Percentiles rank a stretch among this genome's conserved stretches.
Evolutionary conservation across 2,113 vertebrate species (phyloP).

Genomic region (Brachypteracias leptosomus): DNA sequence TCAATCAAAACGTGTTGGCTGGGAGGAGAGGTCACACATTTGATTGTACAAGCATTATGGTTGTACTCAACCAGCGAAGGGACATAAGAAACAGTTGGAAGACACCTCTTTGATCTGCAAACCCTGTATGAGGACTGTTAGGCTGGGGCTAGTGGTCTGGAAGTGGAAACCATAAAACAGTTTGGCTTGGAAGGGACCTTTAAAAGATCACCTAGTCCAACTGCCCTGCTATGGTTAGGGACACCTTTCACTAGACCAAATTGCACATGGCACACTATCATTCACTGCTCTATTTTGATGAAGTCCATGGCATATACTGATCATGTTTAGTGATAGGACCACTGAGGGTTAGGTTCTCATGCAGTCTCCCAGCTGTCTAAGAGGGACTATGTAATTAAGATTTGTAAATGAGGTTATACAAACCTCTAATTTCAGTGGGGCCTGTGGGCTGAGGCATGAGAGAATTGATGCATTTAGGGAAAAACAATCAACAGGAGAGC

Average conservation of each 20-base stretch:
- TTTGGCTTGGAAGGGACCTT: background rate
- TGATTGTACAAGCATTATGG: fast-evolving
- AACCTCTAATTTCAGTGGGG: background rate
- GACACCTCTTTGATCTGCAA: background rate
- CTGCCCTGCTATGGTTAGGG: fast-evolving
- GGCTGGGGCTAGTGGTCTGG: background rate
- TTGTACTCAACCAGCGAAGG: background rate
- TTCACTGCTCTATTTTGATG: background rate
- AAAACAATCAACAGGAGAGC: background rate
- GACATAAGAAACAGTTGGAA: background rate
- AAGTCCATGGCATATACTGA: background rate
- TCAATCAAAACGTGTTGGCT: fast-evolving
- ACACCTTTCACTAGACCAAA: background rate
- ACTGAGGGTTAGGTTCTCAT: background rate
- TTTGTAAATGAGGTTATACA: background rate
- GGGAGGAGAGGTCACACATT: background rate
- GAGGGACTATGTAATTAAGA: background rate
- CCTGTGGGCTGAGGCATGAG: background rate
- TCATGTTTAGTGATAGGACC: background rate
- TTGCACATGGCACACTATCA: background rate
- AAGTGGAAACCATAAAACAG: background rate
- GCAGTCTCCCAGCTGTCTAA: background rate
- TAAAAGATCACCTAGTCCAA: background rate
- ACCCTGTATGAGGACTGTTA: background rate
- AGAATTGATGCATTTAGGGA: background rate